These are phyloP conservation scores for Pachypanchax playfairii DNA, from an alignment of 2,113 vertebrate genomes.

Conservation along the genomic window DNA sequence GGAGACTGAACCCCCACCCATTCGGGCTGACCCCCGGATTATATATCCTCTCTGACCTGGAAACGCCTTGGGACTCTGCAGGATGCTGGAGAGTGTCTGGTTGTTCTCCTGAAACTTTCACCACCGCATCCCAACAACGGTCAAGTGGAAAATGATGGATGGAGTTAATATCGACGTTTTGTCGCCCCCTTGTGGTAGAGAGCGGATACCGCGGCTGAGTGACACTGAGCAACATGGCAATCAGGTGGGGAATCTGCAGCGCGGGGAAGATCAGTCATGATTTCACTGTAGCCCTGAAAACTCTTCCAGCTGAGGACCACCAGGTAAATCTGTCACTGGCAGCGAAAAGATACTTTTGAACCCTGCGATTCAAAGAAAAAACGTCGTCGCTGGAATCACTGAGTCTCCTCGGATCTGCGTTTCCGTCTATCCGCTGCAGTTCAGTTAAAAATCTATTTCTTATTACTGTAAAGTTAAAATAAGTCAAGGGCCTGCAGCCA, in stretches of 20 bases:
- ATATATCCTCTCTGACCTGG: too few relatives aligned
- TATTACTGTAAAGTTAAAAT: too few relatives aligned
- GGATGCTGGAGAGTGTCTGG: too few relatives aligned
- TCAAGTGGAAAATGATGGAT: too few relatives aligned
- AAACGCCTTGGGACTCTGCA: too few relatives aligned
- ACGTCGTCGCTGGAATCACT: fast-evolving
- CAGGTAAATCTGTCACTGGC: constrained; percentile 74
- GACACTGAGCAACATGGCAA: constrained; percentile 72
- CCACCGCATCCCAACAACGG: too few relatives aligned
- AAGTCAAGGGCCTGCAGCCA: neutral
- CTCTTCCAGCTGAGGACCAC: constrained; percentile 81
- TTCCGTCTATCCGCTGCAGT: neutral
- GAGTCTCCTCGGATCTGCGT: neutral
- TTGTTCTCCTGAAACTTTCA: too few relatives aligned
- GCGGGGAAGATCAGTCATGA: constrained; percentile 85
- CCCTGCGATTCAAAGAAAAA: neutral
- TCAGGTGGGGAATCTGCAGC: constrained; percentile 85
- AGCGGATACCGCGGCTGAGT: neutral
- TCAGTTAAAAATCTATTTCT: neutral
- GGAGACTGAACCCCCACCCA: too few relatives aligned
- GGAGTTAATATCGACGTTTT: too few relatives aligned
- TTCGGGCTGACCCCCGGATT: too few relatives aligned
- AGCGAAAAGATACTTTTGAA: neutral
- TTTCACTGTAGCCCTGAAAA: constrained; percentile 80
- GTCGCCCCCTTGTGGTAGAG: constrained; percentile 48